Evolutionary conservation across 2,113 vertebrate genomes (phyloP).

Genomic region (Brevimyrus niger): DNA sequence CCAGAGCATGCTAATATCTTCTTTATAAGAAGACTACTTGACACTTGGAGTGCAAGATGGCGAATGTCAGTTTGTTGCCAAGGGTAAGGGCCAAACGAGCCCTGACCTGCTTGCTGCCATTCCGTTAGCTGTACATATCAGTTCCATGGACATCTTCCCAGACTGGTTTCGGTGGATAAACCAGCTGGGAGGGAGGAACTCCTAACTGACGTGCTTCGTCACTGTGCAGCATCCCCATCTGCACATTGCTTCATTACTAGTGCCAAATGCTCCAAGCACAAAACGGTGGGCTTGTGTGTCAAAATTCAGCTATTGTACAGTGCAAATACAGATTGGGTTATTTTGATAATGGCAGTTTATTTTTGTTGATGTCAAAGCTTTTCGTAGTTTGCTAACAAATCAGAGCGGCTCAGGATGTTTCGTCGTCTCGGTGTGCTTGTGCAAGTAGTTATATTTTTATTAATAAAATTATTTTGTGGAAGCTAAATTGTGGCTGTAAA

Average conservation of each 20-base stretch:
- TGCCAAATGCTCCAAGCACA: constrained; percentile 52
- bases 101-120: background rate
- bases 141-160: constrained; percentile 12
- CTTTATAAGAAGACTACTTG: constrained; percentile 70
- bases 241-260: constrained; percentile 48
- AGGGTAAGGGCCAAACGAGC: constrained; percentile 37
- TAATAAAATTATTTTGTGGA: constrained; percentile 74
- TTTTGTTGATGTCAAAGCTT: constrained; percentile 66
- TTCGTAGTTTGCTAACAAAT: constrained; percentile 62
- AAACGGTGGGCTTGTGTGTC: constrained; percentile 46
- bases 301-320: constrained; percentile 44
- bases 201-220: constrained; percentile 6
- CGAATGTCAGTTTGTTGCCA: constrained; percentile 51
- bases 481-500: constrained; percentile 35
- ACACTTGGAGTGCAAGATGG: constrained; percentile 55
- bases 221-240: constrained; percentile 48
- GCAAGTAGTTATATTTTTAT: constrained; percentile 74
- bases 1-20: constrained; percentile 58
- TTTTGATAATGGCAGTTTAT: constrained; percentile 63
- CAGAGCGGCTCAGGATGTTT: constrained; percentile 56
- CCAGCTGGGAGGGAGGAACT: constrained; percentile 25
- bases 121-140: constrained; percentile 33
- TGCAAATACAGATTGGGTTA: constrained; percentile 39
- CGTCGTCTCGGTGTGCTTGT: constrained; percentile 70
- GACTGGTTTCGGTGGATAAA: background rate